Evolutionary conservation across 1,140 invertebrate genomes (phyloP).

Genomic region (Ips nitidus): DNA sequence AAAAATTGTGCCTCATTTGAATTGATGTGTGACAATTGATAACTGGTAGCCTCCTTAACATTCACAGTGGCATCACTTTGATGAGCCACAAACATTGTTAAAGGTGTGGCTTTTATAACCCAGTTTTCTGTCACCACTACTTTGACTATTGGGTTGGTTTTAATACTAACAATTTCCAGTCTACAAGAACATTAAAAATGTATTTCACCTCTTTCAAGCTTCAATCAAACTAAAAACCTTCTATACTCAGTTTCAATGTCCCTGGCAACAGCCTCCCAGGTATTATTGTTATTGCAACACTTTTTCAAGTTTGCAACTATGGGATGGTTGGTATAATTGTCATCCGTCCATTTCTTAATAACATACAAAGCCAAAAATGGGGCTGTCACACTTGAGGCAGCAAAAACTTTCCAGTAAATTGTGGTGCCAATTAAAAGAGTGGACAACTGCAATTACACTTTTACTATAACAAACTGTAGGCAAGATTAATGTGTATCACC

Average conservation of each 20-base stretch:
- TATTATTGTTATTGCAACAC: conserved; percentile 62
- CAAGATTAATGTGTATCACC: conserved; percentile 32
- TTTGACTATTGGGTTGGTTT: conserved; percentile 67
- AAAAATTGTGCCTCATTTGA: conserved; percentile 74
- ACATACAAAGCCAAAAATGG: conserved; percentile 51
- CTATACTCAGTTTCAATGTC: conserved; percentile 79
- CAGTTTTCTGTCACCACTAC: conserved; percentile 83
- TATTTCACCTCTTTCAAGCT: background rate
- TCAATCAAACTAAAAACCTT: conserved; percentile 54
- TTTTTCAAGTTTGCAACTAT: conserved; percentile 66
- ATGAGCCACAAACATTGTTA: conserved; percentile 72
- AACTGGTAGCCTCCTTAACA: conserved; percentile 73
- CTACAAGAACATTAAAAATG: conserved; percentile 25
- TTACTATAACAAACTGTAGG: background rate
- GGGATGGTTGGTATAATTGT: conserved; percentile 74
- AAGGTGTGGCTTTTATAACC: conserved; percentile 83
- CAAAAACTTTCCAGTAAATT: conserved; percentile 43
- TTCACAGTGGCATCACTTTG: conserved; percentile 77
- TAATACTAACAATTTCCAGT: conserved; percentile 71
- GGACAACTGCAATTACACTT: conserved; percentile 44
- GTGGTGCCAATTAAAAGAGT: conserved; percentile 41
- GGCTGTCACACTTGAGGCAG: conserved; percentile 44
- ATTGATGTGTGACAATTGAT: conserved; percentile 64
- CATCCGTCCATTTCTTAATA: conserved; percentile 66
- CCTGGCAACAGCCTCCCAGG: conserved; percentile 68